Evolutionary conservation across 2,113 vertebrate species (phyloP).

Genomic region (Gymnogyps californianus): DNA sequence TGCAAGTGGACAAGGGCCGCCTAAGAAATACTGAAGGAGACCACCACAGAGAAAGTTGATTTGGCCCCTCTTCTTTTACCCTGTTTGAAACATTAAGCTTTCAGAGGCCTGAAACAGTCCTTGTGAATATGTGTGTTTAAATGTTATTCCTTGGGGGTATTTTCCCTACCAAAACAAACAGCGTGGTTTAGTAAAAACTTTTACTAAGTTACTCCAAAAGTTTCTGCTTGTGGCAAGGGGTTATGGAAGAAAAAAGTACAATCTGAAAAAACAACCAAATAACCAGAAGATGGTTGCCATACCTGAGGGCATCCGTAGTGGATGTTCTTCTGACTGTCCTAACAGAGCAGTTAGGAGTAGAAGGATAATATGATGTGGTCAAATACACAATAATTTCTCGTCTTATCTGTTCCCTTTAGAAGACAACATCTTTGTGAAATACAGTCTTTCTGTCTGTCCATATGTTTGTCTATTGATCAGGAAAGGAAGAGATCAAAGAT

Average conservation of each 20-base stretch:
- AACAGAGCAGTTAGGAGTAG: not conserved
- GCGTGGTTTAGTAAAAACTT: not conserved
- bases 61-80: not conserved
- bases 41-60: not conserved
- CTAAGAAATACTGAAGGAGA: not conserved
- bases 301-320: rapidly evolving
- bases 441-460: not conserved
- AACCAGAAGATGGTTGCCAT: not conserved
- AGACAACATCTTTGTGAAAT: not conserved
- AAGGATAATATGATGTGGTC: not conserved
- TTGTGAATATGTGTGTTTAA: not conserved
- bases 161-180: not conserved
- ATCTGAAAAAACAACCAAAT: not conserved
- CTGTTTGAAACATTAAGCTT: not conserved
- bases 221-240: not conserved
- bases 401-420: not conserved
- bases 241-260: not conserved
- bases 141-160: not conserved
- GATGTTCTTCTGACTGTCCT: not conserved
- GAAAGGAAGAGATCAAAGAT: not conserved
- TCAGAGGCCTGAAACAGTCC: not conserved
- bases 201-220: not conserved
- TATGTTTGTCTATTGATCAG: not conserved
- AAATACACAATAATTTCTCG: not conserved
- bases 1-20: not conserved